phyloP scores from a whole-genome alignment of 2,797 vertebrate species.

The Varecia variegata region DNA sequence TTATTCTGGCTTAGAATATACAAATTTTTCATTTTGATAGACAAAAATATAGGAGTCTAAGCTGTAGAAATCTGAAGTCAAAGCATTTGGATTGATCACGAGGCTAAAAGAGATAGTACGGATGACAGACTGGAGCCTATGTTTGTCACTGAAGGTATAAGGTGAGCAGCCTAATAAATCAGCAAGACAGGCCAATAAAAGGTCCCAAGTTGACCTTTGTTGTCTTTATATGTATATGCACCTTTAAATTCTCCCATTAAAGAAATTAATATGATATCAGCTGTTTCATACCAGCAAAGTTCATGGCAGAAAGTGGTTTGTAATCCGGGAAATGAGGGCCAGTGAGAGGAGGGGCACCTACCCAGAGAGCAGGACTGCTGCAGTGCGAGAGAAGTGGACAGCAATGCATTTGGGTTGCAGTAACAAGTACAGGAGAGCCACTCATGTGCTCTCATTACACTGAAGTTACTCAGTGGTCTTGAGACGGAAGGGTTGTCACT shows the following conservation, averaged over 20 bases:
- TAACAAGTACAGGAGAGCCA: background rate
- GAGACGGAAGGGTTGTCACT: too few relatives aligned
- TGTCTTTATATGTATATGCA: background rate
- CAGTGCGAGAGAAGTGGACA: background rate
- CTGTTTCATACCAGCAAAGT: background rate
- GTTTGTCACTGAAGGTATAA: background rate
- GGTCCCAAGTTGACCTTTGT: background rate
- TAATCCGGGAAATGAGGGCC: background rate
- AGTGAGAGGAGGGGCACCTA: background rate
- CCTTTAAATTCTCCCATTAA: background rate
- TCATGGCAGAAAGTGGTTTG: background rate
- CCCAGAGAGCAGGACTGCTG: accelerated
- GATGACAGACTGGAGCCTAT: background rate
- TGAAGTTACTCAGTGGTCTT: too few relatives aligned
- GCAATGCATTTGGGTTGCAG: background rate
- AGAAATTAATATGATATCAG: background rate
- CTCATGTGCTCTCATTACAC: accelerated
- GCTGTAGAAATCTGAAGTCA: background rate
- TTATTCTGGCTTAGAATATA: background rate
- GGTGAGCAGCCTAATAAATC: background rate
- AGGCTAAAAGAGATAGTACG: background rate
- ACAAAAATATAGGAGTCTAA: background rate
- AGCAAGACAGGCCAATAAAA: background rate
- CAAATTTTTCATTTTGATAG: background rate
- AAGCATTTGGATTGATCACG: background rate